Base-by-base conservation (phyloP, 1,140 invertebrate genomes). In the Radopholus similis region DNA sequence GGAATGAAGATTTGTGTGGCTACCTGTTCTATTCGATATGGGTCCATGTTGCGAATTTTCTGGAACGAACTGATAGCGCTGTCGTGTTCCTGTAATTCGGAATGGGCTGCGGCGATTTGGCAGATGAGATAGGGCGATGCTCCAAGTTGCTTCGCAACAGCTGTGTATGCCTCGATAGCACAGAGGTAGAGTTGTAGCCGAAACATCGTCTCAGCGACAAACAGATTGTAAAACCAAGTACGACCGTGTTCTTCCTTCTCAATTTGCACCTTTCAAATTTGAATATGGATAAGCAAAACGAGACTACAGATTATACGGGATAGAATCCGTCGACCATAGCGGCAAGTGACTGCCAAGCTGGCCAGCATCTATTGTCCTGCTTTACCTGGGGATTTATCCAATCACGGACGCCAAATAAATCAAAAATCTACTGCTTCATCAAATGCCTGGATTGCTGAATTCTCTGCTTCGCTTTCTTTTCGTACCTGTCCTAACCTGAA, bases 61-160 rank as follows among this genome's bases (percentile, higher is more conserved):
- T 72, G 32, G 49, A 80, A 80, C 9, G 55, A 63, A 8, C 60
- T 66, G n/a, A 82, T 68, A 13, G 80, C 80, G 13, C 49, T 57
- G 18, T 73, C 65, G 47, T 80, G 70, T 40, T 80, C 77, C 65
- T 75, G 73, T 13, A 77, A 44, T 56, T 75, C 71, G 13, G 70
- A 60, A 47, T 71, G 51, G 8, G 62, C 75, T 0, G 72, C 56
- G 18, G 71, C 73, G 13, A 77, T 71, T 26, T 71, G 72, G 32
- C 70, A 63, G 13, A 77, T 18, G 21, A 75, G 47, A 34, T 77
- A 75, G 2, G 75, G 75, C 42, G 71, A 64, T 21, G n/a, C 32
- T 11, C 71, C 71, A 21, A 75, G 49, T 38, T 40, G 40, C 34
- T 40, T 70, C 5, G 59, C 54, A 13, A 58, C 47, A 23, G 42